Evolutionary conservation across 2,113 vertebrate species (phyloP).

Genomic region (Irena cyanogastra): DNA sequence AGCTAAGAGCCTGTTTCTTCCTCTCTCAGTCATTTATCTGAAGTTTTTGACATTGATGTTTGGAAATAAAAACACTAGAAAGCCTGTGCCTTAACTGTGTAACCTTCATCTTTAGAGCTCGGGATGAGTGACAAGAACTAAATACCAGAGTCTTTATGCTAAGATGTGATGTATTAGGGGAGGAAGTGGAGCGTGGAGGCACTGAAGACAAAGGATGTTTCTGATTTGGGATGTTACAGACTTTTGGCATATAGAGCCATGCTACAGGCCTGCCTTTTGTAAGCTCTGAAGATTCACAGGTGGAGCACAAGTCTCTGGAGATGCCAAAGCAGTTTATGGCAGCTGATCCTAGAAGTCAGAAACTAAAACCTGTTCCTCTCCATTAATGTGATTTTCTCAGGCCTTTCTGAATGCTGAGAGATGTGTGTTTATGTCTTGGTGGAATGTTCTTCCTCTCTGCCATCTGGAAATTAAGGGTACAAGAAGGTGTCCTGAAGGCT

Average conservation of each 20-base stretch:
- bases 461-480: background rate
- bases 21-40: background rate
- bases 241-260: background rate
- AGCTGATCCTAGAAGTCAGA: background rate
- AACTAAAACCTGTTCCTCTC: background rate
- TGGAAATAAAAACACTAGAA: constrained; percentile 32
- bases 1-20: background rate
- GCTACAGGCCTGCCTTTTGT: background rate
- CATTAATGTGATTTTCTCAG: background rate
- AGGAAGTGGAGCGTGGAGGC: background rate
- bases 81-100: background rate
- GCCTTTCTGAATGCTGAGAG: background rate
- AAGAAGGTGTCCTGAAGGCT: background rate
- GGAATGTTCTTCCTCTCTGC: background rate
- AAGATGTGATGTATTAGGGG: background rate
- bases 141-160: background rate
- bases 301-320: background rate
- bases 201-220: constrained; percentile 9
- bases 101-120: background rate
- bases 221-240: background rate
- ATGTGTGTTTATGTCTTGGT: background rate
- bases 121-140: constrained; percentile 10
- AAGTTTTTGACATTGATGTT: background rate
- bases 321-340: background rate
- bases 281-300: background rate